Evolutionary conservation across 2,888 invertebrate genomes (phyloP), one percentile per base, ranked within the genome.

Genomic region (Parasteatoda lunata): DNA sequence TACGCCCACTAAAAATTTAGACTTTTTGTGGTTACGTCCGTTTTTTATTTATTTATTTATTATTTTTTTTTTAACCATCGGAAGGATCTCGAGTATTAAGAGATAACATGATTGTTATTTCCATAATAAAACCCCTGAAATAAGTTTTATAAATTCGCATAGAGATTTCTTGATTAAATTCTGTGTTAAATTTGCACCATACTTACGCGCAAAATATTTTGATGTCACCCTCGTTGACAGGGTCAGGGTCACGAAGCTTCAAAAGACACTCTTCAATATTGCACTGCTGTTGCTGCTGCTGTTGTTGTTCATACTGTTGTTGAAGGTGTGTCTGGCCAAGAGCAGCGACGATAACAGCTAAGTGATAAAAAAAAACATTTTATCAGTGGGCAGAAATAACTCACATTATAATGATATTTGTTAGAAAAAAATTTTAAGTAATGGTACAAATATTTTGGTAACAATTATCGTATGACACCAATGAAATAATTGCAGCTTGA

Each of bases 181-280:
- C 30, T 30, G 30, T n/a, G 47, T 48, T 5, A 66, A 30, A 7
- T 70, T n/a, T 48, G 13, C 13, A 52, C 15, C 8, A 3, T 49
- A 75, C 87, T 88, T 59, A 88, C 87, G 87, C 83, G 87, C 87
- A 88, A 59, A 88, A 88, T 49, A 88, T 88, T 64, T 88, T 88
- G 66, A 88, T 83, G 75, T 88, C 87, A 45, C 87, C 87, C 51
- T 88, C 87, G 73, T 83, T 88, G 75, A 83, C 83, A 13, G 87
- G 87, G 49, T 88, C 87, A 4, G 87, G 87, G 11, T 88, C 87
- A n/a, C 78, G 73, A 65, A 88, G n/a, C 70, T 88, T 88, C 47
- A 88, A 6, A 4, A 88, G 64, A 11, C 87, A 88, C 7, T 88
- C 87, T 49, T 88, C 87, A 49, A 88, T 79, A 52, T 88, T 88